These are phyloP conservation scores for Sesia bembeciformis DNA, from an alignment of 2,888 invertebrate species.

Conservation along the genomic window DNA sequence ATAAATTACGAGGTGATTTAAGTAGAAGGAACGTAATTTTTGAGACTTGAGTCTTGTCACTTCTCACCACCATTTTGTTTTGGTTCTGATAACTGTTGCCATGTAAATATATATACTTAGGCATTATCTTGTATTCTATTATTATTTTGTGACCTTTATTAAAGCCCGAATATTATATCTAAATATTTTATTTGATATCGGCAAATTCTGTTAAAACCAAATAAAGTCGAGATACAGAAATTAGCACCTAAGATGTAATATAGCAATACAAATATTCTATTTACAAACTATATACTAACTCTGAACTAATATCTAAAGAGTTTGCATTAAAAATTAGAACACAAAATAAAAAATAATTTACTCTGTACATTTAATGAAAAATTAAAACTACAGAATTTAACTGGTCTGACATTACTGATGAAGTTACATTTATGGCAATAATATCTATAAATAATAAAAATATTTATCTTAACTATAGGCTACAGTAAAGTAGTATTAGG, in stretches of 20 bases:
- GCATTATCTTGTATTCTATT: conserved; percentile 6
- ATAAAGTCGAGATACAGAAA: conserved; percentile 30
- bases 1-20: conserved; percentile 76
- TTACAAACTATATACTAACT: conserved; percentile 61
- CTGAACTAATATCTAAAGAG: conserved; percentile 52
- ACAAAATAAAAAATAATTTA: conserved; percentile 61
- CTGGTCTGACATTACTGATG: conserved; percentile 36
- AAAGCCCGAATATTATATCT: conserved; percentile 29
- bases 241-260: conserved; percentile 65
- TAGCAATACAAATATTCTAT: conserved; percentile 52
- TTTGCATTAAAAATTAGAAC: conserved; percentile 49
- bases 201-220: conserved; percentile 16
- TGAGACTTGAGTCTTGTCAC: conserved; percentile 42
- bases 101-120: conserved; percentile 17
- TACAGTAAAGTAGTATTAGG: conserved; percentile 23
- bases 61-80: conserved; percentile 55
- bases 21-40: conserved; percentile 64
- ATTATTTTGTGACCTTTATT: conserved; percentile 48
- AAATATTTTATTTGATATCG: not conserved
- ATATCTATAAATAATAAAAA: conserved; percentile 6
- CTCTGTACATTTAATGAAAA: conserved; percentile 53
- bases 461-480: conserved; percentile 28
- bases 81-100: conserved; percentile 70
- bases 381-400: conserved; percentile 30
- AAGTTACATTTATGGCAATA: conserved; percentile 61